A percentile compares a stretch with the other conserved stretches of the same genome.
Conservation (phyloP, 2,797 vertebrate species). For the Melopsittacus undulatus region DNA sequence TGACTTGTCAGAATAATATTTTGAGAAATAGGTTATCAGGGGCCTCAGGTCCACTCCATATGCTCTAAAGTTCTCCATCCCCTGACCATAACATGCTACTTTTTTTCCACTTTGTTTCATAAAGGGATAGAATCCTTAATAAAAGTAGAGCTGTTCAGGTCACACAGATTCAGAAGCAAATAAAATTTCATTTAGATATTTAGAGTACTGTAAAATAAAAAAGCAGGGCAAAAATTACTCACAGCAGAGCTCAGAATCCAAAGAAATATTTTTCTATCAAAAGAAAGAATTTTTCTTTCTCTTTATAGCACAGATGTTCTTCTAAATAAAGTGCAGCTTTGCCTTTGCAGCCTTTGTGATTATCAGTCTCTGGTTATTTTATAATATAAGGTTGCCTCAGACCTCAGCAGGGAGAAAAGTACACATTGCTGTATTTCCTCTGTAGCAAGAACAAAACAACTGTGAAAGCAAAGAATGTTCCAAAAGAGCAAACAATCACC, state of each 20-base stretch:
- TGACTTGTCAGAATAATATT: conserved; percentile 35
- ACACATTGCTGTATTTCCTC: conserved; percentile 36
- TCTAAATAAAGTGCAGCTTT: conserved; percentile 6
- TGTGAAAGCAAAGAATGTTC: conserved; percentile 5
- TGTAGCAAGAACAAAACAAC: conserved; percentile 27
- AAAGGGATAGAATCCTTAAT: conserved; percentile 4
- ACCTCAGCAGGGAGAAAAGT: conserved; percentile 49
- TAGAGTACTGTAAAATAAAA: conserved; percentile 25
- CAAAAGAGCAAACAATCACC: conserved; percentile 16
- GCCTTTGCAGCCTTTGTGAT: conserved; percentile 33
- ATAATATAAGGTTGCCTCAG: conserved; percentile 26
- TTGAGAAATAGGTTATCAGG: conserved; percentile 42
- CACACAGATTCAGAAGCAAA: background rate
- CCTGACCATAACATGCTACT: background rate
- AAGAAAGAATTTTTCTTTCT: background rate
- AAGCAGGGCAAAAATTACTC: background rate
- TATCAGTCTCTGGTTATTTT: conserved; percentile 52
- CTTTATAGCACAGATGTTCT: background rate
- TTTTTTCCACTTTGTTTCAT: background rate
- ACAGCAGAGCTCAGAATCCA: background rate
- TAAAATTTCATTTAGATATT: conserved; percentile 2
- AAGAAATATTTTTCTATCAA: background rate
- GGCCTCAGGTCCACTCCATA: conserved; percentile 34
- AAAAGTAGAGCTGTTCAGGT: conserved; percentile 23
- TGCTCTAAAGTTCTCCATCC: conserved; percentile 20